A percentile compares a stretch with the other conserved stretches of the same genome.
Evolutionary conservation across 2,113 vertebrate genomes (phyloP).

Genomic region (Chrysochloris asiatica): DNA sequence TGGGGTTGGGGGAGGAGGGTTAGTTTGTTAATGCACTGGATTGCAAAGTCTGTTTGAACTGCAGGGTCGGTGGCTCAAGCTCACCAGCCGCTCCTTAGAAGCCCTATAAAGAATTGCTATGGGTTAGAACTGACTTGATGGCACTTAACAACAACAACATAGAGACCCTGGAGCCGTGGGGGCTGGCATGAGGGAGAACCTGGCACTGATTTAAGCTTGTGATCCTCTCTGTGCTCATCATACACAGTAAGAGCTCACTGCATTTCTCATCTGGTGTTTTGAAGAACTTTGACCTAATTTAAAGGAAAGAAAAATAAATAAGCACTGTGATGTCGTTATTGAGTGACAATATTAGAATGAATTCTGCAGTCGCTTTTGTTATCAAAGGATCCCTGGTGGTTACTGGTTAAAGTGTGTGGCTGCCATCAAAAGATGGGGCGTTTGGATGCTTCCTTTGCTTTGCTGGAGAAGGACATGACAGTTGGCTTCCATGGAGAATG

Average conservation of each 20-base stretch:
- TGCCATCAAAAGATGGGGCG: too few relatives aligned
- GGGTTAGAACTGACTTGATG: too few relatives aligned
- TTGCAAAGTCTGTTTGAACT: too few relatives aligned
- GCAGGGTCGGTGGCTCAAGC: too few relatives aligned
- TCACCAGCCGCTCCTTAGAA: too few relatives aligned
- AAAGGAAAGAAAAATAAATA: not conserved
- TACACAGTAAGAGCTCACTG: not conserved
- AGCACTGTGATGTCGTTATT: not conserved
- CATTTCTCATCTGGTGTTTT: not conserved
- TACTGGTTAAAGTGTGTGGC: not conserved
- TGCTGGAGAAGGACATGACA: not conserved
- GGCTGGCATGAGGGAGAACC: fast-evolving
- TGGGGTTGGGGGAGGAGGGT: fast-evolving
- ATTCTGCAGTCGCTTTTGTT: not conserved
- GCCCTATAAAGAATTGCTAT: too few relatives aligned
- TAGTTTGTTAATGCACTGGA: too few relatives aligned
- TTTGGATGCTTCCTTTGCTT: not conserved
- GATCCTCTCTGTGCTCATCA: fast-evolving
- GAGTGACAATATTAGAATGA: conserved; percentile 17
- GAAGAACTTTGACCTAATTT: conserved; percentile 24
- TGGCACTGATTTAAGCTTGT: not conserved
- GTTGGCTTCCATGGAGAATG: not conserved
- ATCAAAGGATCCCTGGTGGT: not conserved
- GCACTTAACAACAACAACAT: too few relatives aligned
- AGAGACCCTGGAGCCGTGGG: too few relatives aligned